Evolutionary conservation across 2,888 invertebrate genomes (phyloP).

Genomic region (Iphiclides podalirius): DNA sequence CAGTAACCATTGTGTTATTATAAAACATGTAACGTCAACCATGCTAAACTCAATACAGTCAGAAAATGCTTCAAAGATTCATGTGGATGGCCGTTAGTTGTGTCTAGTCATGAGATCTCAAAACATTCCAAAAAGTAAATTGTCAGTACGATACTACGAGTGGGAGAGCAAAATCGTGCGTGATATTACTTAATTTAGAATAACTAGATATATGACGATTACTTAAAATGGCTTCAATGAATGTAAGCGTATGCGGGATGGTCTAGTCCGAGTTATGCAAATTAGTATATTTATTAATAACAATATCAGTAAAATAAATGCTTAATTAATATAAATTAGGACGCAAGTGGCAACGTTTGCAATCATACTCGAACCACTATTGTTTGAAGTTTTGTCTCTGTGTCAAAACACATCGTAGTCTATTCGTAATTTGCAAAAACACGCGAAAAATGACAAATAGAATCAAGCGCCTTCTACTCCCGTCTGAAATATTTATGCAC

Average conservation of each 20-base stretch:
- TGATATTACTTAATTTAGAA: conserved; percentile 67
- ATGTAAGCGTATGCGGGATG: conserved; percentile 37
- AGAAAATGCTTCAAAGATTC: no score
- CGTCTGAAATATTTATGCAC: background rate
- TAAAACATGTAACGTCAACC: no score
- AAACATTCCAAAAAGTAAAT: conserved; percentile 36
- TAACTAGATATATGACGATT: conserved; percentile 42
- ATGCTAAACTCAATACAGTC: no score
- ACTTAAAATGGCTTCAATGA: conserved; percentile 48
- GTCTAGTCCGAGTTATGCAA: conserved; percentile 60
- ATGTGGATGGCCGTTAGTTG: conserved; percentile 16
- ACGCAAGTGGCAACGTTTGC: conserved; percentile 4
- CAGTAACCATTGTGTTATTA: no score
- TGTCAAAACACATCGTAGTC: background rate
- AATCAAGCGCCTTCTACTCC: no score
- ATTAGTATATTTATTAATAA: conserved; percentile 33
- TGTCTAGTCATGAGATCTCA: conserved; percentile 43
- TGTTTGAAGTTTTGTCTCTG: background rate
- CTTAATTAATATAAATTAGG: conserved; percentile 14
- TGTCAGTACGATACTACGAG: conserved; percentile 23
- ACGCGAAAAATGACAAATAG: no score
- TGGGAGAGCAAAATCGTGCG: conserved; percentile 49
- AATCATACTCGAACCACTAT: background rate
- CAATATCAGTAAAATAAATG: conserved; percentile 20
- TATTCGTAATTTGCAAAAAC: no score